These are phyloP conservation scores for Dusona sp. DNA, from an alignment of 2,888 invertebrate species.

Conservation along the genomic window DNA sequence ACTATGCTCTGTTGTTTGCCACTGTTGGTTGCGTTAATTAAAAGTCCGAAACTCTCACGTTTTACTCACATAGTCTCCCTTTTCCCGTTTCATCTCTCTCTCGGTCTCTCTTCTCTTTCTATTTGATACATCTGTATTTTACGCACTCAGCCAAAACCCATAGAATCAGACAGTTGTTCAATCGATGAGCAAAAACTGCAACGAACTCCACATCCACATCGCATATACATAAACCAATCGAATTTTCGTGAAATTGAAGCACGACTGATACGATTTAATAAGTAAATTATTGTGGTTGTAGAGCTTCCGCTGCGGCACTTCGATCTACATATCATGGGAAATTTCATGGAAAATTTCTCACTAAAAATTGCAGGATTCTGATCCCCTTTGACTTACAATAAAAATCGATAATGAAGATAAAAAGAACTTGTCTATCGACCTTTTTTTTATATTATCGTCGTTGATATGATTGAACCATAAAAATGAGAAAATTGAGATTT, in stretches of 20 bases:
- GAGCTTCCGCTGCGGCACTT: not conserved
- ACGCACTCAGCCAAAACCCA: constrained; percentile 63
- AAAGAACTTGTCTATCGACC: not conserved
- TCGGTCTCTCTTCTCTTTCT: constrained; percentile 32
- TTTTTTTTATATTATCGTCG: not conserved
- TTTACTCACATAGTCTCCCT: constrained; percentile 32
- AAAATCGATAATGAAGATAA: not conserved
- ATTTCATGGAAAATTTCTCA: not conserved
- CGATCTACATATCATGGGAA: not conserved
- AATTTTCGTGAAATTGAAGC: not conserved
- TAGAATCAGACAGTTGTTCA: constrained; percentile 46
- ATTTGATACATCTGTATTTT: constrained; percentile 50
- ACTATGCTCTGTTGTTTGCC: constrained; percentile 63
- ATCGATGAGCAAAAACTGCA: constrained; percentile 41
- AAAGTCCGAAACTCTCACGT: constrained; percentile 73
- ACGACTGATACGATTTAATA: constrained; percentile 6
- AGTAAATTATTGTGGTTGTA: not conserved
- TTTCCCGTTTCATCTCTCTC: not conserved
- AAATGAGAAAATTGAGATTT: too few relatives aligned
- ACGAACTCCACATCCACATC: not conserved
- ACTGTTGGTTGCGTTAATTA: constrained; percentile 76
- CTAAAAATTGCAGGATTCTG: not conserved
- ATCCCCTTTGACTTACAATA: too few relatives aligned
- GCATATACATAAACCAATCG: not conserved
- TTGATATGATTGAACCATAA: not conserved